These are phyloP conservation scores for Pomatostomus ruficeps DNA, from an alignment of 2,113 vertebrate genomes.

Conservation along the genomic window DNA sequence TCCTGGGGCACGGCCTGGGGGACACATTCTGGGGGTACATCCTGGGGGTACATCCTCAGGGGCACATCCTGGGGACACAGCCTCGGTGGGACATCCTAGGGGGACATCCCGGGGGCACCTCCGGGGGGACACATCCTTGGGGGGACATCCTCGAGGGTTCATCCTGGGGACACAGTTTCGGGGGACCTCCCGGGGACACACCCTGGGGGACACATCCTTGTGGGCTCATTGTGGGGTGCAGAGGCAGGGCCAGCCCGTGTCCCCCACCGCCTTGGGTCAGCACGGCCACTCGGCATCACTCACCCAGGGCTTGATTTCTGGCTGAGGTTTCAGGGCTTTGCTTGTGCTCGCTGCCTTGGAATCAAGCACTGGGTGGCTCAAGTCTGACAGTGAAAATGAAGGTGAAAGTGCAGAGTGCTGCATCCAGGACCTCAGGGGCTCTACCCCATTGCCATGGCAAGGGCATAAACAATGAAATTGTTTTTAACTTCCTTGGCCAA, in stretches of 20 bases:
- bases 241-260: neutral
- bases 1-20: neutral
- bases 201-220: neutral
- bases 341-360: neutral
- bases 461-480: neutral
- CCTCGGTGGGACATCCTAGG: no score
- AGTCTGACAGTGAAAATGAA: neutral
- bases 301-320: neutral
- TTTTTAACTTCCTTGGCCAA: neutral
- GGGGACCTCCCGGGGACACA: neutral
- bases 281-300: rapidly evolving
- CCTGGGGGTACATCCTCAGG: no score
- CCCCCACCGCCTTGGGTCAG: rapidly evolving
- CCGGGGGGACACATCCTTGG: rapidly evolving
- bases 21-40: neutral
- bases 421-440: neutral
- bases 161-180: no score
- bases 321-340: neutral
- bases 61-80: neutral
- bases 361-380: neutral
- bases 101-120: neutral
- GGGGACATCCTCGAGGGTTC: no score
- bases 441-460: neutral
- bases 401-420: neutral
- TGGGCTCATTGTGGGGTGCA: rapidly evolving